Percentiles rank a stretch among this genome's conserved stretches.
Evolutionary conservation across 1,140 invertebrate genomes (phyloP).

Genomic region (Myzus persicae): DNA sequence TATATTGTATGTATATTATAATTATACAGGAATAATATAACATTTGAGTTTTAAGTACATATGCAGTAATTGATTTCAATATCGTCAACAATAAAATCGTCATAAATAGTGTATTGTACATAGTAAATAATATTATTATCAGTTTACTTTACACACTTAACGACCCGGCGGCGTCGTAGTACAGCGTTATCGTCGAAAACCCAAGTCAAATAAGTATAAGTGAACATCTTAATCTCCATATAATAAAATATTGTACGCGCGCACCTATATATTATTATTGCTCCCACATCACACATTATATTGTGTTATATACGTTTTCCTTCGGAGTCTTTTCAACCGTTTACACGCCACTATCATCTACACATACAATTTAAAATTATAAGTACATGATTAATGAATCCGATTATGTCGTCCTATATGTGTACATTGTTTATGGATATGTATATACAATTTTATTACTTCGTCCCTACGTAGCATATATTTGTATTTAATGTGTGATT

Average conservation of each 20-base stretch:
- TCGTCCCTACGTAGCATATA: no score
- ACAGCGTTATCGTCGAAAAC: not conserved
- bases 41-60: not conserved
- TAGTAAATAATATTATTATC: not conserved
- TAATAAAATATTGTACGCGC: not conserved
- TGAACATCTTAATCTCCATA: slow-evolving; percentile 16
- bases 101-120: no score
- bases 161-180: no score
- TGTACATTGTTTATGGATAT: not conserved
- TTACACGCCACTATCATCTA: not conserved
- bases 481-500: slow-evolving; percentile 18
- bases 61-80: slow-evolving; percentile 3
- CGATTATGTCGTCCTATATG: not conserved
- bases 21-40: not conserved
- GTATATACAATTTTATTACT: not conserved
- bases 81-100: not conserved
- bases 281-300: not conserved
- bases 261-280: not conserved
- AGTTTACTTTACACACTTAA: not conserved
- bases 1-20: not conserved
- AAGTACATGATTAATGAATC: slow-evolving; percentile 26
- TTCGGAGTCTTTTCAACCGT: not conserved
- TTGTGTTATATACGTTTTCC: not conserved
- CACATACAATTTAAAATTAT: not conserved
- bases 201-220: not conserved